phyloP scores from a whole-genome alignment of 2,888 invertebrate species.

The Lapara coniferarum region DNA sequence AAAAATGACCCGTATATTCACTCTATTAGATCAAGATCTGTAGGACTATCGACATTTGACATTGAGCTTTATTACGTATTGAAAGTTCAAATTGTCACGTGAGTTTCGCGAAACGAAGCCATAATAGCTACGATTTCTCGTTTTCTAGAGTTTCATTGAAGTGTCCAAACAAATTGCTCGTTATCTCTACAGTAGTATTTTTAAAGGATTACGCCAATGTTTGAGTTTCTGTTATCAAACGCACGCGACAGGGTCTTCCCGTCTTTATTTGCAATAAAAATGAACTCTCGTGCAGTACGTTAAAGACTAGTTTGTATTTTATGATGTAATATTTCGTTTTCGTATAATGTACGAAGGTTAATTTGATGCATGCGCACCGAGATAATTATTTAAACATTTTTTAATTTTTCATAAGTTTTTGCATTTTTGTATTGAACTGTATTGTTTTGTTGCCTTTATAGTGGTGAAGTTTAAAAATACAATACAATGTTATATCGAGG shows the following conservation, averaged over 20 bases:
- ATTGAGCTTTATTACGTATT: slow-evolving; percentile 26
- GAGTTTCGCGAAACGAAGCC: slow-evolving; percentile 14
- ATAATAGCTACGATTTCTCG: background rate
- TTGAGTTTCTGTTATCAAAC: slow-evolving; percentile 14
- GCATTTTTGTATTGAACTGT: slow-evolving; percentile 1
- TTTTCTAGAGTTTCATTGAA: slow-evolving; percentile 2
- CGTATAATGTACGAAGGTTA: slow-evolving; percentile 6
- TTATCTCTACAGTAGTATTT: slow-evolving; percentile 22
- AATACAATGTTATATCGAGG: background rate
- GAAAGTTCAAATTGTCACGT: slow-evolving; percentile 22
- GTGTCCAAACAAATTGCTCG: background rate
- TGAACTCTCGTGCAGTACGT: background rate
- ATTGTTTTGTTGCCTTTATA: background rate
- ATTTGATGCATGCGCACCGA: slow-evolving; percentile 9
- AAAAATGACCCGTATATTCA: background rate
- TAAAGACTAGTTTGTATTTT: slow-evolving; percentile 1
- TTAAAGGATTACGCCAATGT: background rate
- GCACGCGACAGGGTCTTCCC: slow-evolving; percentile 4
- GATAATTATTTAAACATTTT: slow-evolving; percentile 1
- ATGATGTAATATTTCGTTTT: slow-evolving; percentile 1
- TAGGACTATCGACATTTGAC: slow-evolving; percentile 11
- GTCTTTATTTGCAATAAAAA: background rate
- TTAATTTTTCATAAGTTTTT: slow-evolving; percentile 10
- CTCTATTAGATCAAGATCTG: background rate
- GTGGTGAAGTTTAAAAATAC: background rate